phyloP scores from a whole-genome alignment of 1,140 invertebrate species.

The Euwallacea similis region DNA sequence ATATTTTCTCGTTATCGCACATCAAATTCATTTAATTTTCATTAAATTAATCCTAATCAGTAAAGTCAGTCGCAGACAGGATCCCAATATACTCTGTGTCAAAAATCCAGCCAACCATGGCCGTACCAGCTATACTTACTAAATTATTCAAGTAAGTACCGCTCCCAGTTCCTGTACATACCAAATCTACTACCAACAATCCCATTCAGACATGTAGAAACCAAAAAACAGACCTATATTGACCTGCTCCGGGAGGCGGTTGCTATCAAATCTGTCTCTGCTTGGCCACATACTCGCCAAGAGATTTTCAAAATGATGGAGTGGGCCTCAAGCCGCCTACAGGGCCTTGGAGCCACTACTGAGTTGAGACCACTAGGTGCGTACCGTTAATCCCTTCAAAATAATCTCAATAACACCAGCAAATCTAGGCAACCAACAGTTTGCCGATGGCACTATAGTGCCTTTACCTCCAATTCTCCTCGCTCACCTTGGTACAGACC shows the following conservation, averaged over 20 bases:
- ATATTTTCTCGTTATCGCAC: too few relatives aligned
- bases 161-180: background rate
- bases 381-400: too few relatives aligned
- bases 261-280: slow-evolving; percentile 94
- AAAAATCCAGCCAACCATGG: background rate
- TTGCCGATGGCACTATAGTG: slow-evolving; percentile 73
- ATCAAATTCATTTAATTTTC: too few relatives aligned
- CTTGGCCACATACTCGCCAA: slow-evolving; percentile 75
- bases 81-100: too few relatives aligned
- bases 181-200: background rate
- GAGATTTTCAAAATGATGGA: slow-evolving; percentile 79
- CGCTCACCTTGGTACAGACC: slow-evolving; percentile 81
- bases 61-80: too few relatives aligned
- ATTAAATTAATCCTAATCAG: too few relatives aligned
- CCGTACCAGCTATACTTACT: slow-evolving; percentile 11
- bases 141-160: slow-evolving; percentile 26
- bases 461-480: slow-evolving; percentile 87
- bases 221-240: slow-evolving; percentile 78
- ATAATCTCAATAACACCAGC: too few relatives aligned
- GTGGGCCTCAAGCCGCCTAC: slow-evolving; percentile 75
- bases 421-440: slow-evolving; percentile 59
- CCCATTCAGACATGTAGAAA: slow-evolving; percentile 70
- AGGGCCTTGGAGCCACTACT: slow-evolving; percentile 73
- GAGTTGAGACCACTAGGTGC: slow-evolving; percentile 79
- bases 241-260: slow-evolving; percentile 82